phyloP scores from a whole-genome alignment of 1,140 invertebrate genomes.

The Cydia amplana region DNA sequence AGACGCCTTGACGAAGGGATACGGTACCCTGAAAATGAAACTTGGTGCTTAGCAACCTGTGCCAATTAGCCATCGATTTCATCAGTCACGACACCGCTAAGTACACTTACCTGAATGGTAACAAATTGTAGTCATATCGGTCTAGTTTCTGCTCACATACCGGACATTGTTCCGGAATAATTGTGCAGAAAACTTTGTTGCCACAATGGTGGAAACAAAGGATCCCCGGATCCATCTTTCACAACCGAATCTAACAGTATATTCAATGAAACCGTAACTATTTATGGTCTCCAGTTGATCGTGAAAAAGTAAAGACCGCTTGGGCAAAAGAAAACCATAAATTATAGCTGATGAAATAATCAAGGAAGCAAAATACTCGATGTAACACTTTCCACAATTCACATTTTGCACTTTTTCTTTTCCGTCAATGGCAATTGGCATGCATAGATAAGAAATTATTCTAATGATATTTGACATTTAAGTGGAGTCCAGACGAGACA shows the following conservation, averaged over 20 bases:
- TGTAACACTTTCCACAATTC: constrained; percentile 32
- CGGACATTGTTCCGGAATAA: constrained; percentile 85
- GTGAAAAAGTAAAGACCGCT: background rate
- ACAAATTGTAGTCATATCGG: constrained; percentile 81
- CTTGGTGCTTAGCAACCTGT: constrained; percentile 54
- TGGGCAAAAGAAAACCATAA: constrained; percentile 30
- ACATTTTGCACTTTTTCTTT: constrained; percentile 31
- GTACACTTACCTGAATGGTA: constrained; percentile 84
- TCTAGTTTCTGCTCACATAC: constrained; percentile 83
- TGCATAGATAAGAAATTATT: constrained; percentile 9
- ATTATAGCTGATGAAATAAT: constrained; percentile 39
- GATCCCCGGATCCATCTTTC: constrained; percentile 86
- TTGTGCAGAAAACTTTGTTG: constrained; percentile 88
- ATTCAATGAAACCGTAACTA: constrained; percentile 51
- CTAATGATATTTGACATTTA: constrained; percentile 11
- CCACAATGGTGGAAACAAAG: constrained; percentile 91
- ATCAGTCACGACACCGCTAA: constrained; percentile 31
- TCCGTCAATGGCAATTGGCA: background rate
- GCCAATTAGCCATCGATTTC: constrained; percentile 38
- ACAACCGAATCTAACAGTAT: constrained; percentile 43
- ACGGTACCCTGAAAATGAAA: constrained; percentile 83
- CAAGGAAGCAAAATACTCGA: constrained; percentile 29
- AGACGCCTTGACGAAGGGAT: constrained; percentile 87
- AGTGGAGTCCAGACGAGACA: too few species aligned
- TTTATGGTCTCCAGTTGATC: background rate